Percentiles rank a stretch among this genome's conserved stretches.
phyloP scores from a whole-genome alignment of 2,113 vertebrate species.

The Stigmatopora argus region DNA sequence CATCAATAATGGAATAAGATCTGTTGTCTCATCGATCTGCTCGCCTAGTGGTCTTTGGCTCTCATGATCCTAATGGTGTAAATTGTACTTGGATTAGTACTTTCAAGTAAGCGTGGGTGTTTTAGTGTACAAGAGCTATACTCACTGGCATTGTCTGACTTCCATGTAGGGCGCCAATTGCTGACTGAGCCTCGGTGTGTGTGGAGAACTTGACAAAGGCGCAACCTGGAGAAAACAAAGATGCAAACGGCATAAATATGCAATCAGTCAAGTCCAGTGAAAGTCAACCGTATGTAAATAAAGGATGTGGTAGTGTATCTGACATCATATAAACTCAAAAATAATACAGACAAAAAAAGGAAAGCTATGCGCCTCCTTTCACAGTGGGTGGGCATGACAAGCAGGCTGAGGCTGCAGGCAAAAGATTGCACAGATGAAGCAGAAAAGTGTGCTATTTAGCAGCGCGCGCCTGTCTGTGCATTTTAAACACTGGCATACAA shows the following conservation, averaged over 20 bases:
- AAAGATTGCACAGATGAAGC: conserved; percentile 67
- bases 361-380: conserved; percentile 31
- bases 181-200: conserved; percentile 94
- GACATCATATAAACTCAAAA: conserved; percentile 28
- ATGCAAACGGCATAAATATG: conserved; percentile 12
- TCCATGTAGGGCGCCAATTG: conserved; percentile 94
- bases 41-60: not conserved
- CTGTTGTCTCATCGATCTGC: no score
- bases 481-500: conserved; percentile 52
- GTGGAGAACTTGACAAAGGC: conserved; percentile 99
- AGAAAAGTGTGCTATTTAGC: conserved; percentile 72
- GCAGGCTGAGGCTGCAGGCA: conserved; percentile 61
- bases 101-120: conserved; percentile 1
- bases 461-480: conserved; percentile 62
- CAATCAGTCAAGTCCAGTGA: conserved; percentile 32
- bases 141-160: conserved; percentile 99
- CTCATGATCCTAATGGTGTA: conserved; percentile 3
- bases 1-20: no score
- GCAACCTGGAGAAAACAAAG: conserved; percentile 78
- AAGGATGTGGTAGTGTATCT: conserved; percentile 44
- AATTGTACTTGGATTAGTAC: not conserved
- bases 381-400: conserved; percentile 57
- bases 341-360: not conserved
- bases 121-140: conserved; percentile 39
- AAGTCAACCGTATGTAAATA: conserved; percentile 37